phyloP scores from a whole-genome alignment of 1,140 invertebrate species.

The Cyclina sinensis region DNA sequence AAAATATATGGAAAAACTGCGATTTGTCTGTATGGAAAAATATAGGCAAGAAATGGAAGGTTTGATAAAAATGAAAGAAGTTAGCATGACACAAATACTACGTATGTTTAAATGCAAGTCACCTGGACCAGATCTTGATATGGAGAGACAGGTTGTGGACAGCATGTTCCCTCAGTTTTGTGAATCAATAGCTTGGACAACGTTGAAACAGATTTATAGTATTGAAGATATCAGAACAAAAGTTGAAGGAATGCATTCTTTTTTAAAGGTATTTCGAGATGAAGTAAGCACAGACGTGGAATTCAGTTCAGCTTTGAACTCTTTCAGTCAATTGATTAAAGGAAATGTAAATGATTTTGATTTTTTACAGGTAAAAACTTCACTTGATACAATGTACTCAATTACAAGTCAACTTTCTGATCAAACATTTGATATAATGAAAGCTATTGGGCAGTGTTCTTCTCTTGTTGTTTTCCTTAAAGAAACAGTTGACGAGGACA shows the following conservation, averaged over 20 bases:
- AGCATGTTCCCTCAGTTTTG: not conserved
- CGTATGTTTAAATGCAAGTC: no score
- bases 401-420: constrained; percentile 6
- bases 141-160: not conserved
- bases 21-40: no score
- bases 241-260: not conserved
- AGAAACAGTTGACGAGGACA: constrained; percentile 49
- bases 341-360: not conserved
- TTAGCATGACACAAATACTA: no score
- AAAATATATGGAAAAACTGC: no score
- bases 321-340: constrained; percentile 12
- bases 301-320: not conserved
- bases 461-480: constrained; percentile 57
- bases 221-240: not conserved
- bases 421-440: constrained; percentile 36
- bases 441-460: constrained; percentile 46
- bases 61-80: no score
- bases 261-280: not conserved
- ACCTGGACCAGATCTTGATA: no score
- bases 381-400: not conserved
- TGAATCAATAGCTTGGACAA: not conserved
- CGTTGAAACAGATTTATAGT: not conserved
- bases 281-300: not conserved
- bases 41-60: no score
- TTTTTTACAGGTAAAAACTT: not conserved